Evolutionary conservation across 2,797 vertebrate species (phyloP).

Genomic region (Falco cherrug): DNA sequence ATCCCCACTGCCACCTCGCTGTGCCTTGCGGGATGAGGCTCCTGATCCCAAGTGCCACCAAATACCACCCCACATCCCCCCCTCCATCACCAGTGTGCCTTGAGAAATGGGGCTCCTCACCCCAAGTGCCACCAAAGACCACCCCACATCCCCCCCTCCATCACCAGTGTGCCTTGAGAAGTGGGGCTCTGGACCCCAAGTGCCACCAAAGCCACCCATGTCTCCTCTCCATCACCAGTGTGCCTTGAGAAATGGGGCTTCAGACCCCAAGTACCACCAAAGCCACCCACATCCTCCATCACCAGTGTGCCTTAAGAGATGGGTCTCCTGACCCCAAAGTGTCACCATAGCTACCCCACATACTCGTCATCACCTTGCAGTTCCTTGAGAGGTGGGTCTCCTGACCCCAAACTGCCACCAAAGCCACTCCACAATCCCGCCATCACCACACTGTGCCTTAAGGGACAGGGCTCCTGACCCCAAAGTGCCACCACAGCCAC

Average conservation of each 20-base stretch:
- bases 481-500: not conserved
- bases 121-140: not conserved
- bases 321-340: not conserved
- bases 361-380: not conserved
- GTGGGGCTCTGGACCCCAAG: not conserved
- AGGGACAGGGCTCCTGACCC: not conserved
- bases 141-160: not conserved
- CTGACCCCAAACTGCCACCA: not conserved
- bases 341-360: not conserved
- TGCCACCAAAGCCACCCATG: not conserved
- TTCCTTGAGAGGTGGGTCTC: not conserved
- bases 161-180: not conserved
- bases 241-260: not conserved
- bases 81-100: not conserved
- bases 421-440: too few species aligned
- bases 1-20: not conserved
- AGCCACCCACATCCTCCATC: not conserved
- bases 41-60: not conserved
- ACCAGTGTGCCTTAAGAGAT: not conserved
- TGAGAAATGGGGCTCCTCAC: not conserved
- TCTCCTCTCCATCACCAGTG: not conserved
- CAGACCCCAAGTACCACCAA: not conserved
- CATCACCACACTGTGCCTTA: not conserved
- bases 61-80: fast-evolving
- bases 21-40: not conserved